Evolutionary conservation across 2,888 invertebrate genomes (phyloP), one percentile per base, ranked within the genome.

Genomic region (Mesorhabditis spiculigera): DNA sequence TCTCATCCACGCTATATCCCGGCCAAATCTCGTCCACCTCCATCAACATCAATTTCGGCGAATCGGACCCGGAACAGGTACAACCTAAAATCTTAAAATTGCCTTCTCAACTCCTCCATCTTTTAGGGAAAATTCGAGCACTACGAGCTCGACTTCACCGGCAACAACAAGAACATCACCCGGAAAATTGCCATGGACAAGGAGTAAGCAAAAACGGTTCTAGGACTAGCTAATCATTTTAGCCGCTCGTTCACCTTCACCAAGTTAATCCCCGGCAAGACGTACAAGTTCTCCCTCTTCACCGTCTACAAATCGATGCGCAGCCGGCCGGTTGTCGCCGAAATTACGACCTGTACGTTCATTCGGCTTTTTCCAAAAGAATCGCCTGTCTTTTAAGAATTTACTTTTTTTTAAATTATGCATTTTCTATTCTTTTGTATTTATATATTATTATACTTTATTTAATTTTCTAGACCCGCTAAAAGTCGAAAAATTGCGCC

Each of bases 231-330:
- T n/a, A 44, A 62, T 43, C 4, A n/a, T 41, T 69, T 66, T 71
- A 83, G 83, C 50, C 77, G 80, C 64, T 83, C 84, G 5, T 80
- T 82, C 69, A 84, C 82, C 16, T 84, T 84, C 81, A 84, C 83
- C 61, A 83, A 83, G 67, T 65, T 84, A 65, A 82, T 84, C 64
- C 84, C 84, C 4, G 84, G 84, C 28, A 84, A 83, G 67, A 84
- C 84, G 5, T 84, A 84, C 70, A 73, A 76, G 13, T 84, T 84
- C 69, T 72, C 77, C 4, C 70, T 84, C 45, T 84, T 77, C 69
- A 84, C 84, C 4, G 77, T 84, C 10, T 84, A 82, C 67, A 80
- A 82, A 65, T 80, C 80, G 58, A 73, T 82, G 43, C 70, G 73
- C 28, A 83, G 82, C 71, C 69, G 84, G 41, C 79, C 84, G 4